Percentiles rank a stretch among this genome's conserved stretches.
phyloP scores from a whole-genome alignment of 2,888 invertebrate species.

The Rhimphoctona megacephalus region DNA sequence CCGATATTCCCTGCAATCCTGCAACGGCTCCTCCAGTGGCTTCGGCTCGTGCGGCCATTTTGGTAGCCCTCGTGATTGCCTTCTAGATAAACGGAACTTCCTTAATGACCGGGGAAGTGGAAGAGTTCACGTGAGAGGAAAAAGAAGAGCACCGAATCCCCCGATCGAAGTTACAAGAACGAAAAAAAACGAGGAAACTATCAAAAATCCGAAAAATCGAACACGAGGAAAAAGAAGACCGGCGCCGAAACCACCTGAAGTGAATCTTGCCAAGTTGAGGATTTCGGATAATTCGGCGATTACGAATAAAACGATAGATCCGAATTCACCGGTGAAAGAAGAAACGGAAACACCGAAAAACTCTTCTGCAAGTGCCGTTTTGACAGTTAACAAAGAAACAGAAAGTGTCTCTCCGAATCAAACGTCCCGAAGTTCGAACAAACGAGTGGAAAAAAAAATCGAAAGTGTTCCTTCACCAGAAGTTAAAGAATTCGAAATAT shows the following conservation, averaged over 20 bases:
- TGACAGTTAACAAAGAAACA: background rate
- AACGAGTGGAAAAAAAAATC: background rate
- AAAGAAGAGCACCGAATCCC: conserved; percentile 90
- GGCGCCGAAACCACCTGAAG: conserved; percentile 86
- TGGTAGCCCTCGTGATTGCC: conserved; percentile 68
- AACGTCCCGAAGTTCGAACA: background rate
- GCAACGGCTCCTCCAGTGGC: conserved; percentile 72
- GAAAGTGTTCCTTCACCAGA: background rate
- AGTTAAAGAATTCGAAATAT: background rate
- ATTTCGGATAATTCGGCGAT: background rate
- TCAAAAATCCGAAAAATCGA: conserved; percentile 64
- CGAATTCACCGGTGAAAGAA: background rate
- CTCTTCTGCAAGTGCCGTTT: background rate
- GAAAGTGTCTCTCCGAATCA: background rate
- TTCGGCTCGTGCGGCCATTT: conserved; percentile 79
- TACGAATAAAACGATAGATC: background rate
- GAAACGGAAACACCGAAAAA: background rate
- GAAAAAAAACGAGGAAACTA: conserved; percentile 74
- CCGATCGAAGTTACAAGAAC: conserved; percentile 83
- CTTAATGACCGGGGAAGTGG: conserved; percentile 86
- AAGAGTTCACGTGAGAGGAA: conserved; percentile 91
- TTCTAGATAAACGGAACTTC: conserved; percentile 73
- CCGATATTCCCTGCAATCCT: conserved; percentile 80
- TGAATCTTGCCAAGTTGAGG: conserved; percentile 36
- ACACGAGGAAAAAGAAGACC: conserved; percentile 85